Percentiles rank a stretch among this genome's conserved stretches.
These are phyloP conservation scores for Montipora capricornis DNA, from an alignment of 64 coral and sea anemone genomes.

Conservation along the genomic window DNA sequence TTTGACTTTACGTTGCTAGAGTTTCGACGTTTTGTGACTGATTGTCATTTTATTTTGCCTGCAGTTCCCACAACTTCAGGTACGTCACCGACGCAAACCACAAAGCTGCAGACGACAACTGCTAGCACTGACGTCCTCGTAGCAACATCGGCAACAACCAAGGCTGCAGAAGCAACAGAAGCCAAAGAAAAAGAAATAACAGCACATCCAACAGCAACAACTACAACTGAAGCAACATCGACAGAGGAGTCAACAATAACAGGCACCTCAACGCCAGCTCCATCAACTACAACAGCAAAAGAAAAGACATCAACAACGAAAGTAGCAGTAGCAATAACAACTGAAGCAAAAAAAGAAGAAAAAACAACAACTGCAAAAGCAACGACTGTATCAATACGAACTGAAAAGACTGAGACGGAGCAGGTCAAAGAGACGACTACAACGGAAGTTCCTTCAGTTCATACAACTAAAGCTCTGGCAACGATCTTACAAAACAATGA, in stretches of 20 bases:
- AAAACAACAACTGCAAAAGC: not conserved
- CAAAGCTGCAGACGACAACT: not conserved
- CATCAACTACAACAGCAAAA: not conserved
- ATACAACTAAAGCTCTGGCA: no score
- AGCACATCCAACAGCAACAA: slow-evolving; percentile 20
- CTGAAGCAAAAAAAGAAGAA: not conserved
- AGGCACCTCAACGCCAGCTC: not conserved
- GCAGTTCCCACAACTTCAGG: not conserved
- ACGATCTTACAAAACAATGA: no score
- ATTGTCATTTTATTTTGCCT: not conserved
- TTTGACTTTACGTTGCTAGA: not conserved
- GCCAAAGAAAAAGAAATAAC: slow-evolving; percentile 23
- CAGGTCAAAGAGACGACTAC: no score
- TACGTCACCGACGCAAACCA: not conserved
- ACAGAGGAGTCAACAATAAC: not conserved
- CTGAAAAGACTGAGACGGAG: not conserved
- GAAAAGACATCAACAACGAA: not conserved
- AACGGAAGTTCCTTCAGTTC: no score
- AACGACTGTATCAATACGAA: not conserved
- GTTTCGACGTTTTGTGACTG: not conserved
- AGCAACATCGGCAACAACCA: not conserved
- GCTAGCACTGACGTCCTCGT: not conserved
- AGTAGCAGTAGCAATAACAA: not conserved
- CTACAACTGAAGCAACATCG: not conserved
- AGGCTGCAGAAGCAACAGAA: not conserved